Evolutionary conservation across 2,113 vertebrate genomes (phyloP).

Genomic region (Nerophis lumbriciformis): DNA sequence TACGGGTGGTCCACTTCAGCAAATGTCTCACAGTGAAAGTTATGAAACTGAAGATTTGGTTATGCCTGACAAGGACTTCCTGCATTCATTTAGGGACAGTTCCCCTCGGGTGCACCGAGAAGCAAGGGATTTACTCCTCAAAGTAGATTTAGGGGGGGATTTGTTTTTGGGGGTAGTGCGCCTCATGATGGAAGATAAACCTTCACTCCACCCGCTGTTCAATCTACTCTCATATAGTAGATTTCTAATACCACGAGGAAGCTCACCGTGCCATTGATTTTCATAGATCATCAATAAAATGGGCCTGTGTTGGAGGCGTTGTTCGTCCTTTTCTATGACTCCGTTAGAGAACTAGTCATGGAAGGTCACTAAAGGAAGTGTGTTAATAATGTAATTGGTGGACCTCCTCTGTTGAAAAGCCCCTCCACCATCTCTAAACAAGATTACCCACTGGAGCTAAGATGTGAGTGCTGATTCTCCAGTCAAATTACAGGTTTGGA

Average conservation of each 20-base stretch:
- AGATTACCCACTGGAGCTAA: constrained; percentile 26
- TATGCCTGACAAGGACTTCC: not conserved
- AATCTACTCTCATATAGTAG: not conserved
- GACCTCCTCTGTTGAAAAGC: constrained; percentile 34
- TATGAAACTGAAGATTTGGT: constrained; percentile 12
- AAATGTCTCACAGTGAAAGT: constrained; percentile 1
- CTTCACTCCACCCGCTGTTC: constrained; percentile 15
- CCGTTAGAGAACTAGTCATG: constrained; percentile 46
- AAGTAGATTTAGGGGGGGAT: constrained; percentile 59
- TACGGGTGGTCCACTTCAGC: too few relatives aligned
- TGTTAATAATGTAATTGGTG: constrained; percentile 54
- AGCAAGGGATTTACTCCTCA: constrained; percentile 47
- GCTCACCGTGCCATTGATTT: constrained; percentile 22
- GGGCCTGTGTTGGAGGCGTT: constrained; percentile 10
- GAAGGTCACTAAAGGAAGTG: constrained; percentile 29
- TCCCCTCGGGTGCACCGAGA: constrained; percentile 56
- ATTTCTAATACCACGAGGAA: constrained; percentile 18
- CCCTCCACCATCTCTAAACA: constrained; percentile 19
- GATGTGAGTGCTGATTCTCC: constrained; percentile 1
- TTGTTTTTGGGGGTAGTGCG: constrained; percentile 29
- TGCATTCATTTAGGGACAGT: constrained; percentile 36
- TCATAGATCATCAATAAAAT: constrained; percentile 16
- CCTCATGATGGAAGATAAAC: constrained; percentile 41
- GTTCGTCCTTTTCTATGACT: constrained; percentile 22
- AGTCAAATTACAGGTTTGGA: constrained; percentile 9